Base-by-base conservation (phyloP, 2,797 vertebrate species). In the Lithobates pipiens region DNA sequence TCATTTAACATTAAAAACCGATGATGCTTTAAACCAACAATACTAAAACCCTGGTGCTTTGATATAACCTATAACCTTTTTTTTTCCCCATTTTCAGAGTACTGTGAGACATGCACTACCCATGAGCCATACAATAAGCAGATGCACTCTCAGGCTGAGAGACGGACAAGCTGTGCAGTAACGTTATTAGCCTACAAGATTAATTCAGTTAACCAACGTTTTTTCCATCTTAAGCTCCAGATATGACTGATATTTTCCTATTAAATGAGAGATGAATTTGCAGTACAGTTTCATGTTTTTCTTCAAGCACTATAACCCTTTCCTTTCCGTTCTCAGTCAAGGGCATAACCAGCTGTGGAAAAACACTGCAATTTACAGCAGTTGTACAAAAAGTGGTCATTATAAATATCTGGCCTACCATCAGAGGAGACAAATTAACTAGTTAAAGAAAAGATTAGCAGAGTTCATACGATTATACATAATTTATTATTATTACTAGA, bases 191-290 rank as follows among this genome's bases (percentile, higher is more conserved):
- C 77, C 46, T 54, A 85, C 70, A 23, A 27, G 4, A 75, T 74
- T 39, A 75, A 80, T 85, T 68, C 42, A 75, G 15, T 75, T 69
- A 74, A 68, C 57, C 27, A 42, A 80, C 75, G 61, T 61, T 36
- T 75, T 85, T 80, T 75, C 84, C 70, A 80, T 80, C 68, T 85
- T 68, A 57, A 73, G 57, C 70, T 75, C 57, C 32, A 44, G 50
- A 78, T 75, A 27, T 42, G 18, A 16, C 11, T 10, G 57, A 34
- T 50, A 57, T 79, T 71, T 79, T 80, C 29, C 54, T 34, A 73
- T 68, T 54, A 80, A 54, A 85, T 79, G 32, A 29, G 68, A 84
- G 75, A 6, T 61, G 67, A 23, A 29, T 42, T 36, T 72, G 36
- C 27, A 71, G 71, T 68, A 10, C 57, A 54, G 32, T 80, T 80